Evolutionary conservation across 2,113 vertebrate genomes (phyloP).

Genomic region (Chaenocephalus aceratus): DNA sequence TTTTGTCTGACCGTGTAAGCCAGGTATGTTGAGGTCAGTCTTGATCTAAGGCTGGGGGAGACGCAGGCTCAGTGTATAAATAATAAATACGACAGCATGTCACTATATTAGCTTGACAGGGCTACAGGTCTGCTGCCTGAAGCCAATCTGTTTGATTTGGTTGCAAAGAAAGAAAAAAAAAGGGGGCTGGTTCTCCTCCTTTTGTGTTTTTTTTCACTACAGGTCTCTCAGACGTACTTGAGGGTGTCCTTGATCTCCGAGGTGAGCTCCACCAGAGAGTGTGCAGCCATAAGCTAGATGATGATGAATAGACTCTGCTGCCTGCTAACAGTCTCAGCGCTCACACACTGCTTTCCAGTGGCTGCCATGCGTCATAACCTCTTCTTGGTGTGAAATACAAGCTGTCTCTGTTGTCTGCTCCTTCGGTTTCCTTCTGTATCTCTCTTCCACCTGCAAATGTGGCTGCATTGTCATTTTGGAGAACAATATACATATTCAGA

Average conservation of each 20-base stretch:
- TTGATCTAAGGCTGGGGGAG: conserved; percentile 27
- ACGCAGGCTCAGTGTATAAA: conserved; percentile 41
- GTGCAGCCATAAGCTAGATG: conserved; percentile 51
- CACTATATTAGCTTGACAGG: conserved; percentile 43
- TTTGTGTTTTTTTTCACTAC: conserved; percentile 16
- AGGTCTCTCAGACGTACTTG: conserved; percentile 19
- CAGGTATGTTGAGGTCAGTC: conserved; percentile 28
- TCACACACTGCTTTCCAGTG: conserved; percentile 38
- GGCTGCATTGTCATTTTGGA: conserved; percentile 5
- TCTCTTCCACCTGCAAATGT: conserved; percentile 31
- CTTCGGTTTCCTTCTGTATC: conserved; percentile 23
- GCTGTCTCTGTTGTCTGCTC: conserved; percentile 9
- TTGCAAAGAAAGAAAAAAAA: conserved; percentile 4
- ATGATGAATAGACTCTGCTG: conserved; percentile 62
- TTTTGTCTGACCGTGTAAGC: conserved; percentile 15
- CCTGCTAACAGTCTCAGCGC: conserved; percentile 27
- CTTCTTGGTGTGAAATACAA: conserved; percentile 60
- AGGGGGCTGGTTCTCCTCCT: conserved; percentile 12
- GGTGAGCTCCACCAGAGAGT: conserved; percentile 40
- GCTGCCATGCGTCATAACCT: conserved; percentile 50
- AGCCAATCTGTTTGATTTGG: conserved; percentile 18
- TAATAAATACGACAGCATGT: conserved; percentile 50
- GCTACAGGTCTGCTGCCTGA: conserved; percentile 17
- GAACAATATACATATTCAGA: conserved; percentile 9
- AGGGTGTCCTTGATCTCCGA: conserved; percentile 54